A percentile compares a stretch with the other conserved stretches of the same genome.
These are phyloP conservation scores for Trichopria drosophilae DNA, from an alignment of 2,888 invertebrate species.

Conservation along the genomic window DNA sequence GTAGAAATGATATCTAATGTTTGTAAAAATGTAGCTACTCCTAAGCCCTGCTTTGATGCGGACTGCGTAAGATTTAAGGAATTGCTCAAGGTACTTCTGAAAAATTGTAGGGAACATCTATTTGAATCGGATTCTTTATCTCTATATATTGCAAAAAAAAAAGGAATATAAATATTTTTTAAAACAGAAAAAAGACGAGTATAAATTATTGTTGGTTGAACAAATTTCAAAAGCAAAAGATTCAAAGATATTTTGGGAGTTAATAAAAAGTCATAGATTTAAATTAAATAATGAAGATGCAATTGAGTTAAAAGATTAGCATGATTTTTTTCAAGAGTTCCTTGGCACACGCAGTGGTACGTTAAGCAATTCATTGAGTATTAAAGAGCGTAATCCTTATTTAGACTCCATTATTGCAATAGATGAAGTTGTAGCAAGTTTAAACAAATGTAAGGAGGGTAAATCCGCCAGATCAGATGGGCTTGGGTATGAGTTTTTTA, in stretches of 20 bases:
- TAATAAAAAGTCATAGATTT: constrained; percentile 5
- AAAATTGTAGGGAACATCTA: not conserved
- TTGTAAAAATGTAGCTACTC: not conserved
- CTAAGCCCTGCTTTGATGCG: constrained; percentile 1
- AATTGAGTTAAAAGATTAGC: constrained; percentile 3
- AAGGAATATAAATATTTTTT: constrained; percentile 1
- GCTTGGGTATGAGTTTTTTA: constrained; percentile 7
- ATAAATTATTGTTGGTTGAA: no score
- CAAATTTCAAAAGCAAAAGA: no score
- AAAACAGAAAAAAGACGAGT: not conserved
- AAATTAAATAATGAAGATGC: constrained; percentile 1
- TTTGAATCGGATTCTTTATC: not conserved
- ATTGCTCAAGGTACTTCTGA: not conserved
- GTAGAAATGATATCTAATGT: not conserved
- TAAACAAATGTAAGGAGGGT: constrained; percentile 3
- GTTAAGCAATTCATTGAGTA: not conserved
- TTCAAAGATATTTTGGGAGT: not conserved
- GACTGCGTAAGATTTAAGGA: not conserved
- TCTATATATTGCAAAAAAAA: constrained; percentile 2
- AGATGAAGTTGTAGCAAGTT: not conserved
- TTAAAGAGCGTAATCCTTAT: not conserved
- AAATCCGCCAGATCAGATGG: constrained; percentile 9
- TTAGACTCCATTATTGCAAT: constrained; percentile 3
- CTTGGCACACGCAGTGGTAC: not conserved
- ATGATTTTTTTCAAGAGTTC: not conserved